Conservation (phyloP, 2,888 invertebrate genomes). For the Polia nebulosa region DNA sequence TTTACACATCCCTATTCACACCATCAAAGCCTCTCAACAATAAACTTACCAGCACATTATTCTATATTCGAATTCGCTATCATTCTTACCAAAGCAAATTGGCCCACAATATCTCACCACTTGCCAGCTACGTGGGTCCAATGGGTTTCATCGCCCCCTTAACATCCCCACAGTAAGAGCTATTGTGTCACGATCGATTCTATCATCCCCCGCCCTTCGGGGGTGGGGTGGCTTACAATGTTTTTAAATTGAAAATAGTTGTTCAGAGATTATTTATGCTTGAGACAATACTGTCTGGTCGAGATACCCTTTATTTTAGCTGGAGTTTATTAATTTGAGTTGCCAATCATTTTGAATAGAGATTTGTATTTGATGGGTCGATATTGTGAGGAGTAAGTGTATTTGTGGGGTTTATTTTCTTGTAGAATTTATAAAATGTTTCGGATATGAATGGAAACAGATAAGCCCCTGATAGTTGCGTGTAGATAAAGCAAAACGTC, state of each 20-base stretch:
- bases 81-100: conserved; percentile 48
- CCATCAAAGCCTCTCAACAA: conserved; percentile 6
- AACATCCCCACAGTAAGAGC: conserved; percentile 55
- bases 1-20: neutral
- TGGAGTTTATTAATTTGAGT: conserved; percentile 43
- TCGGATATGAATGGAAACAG: neutral
- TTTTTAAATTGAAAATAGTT: conserved; percentile 70
- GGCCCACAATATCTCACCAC: conserved; percentile 56
- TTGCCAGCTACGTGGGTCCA: conserved; percentile 40
- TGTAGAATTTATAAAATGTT: neutral
- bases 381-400: conserved; percentile 12
- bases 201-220: conserved; percentile 40
- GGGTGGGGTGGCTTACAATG: conserved; percentile 42
- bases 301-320: conserved; percentile 52
- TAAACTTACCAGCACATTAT: conserved; percentile 25
- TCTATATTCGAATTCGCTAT: conserved; percentile 56
- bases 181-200: conserved; percentile 71
- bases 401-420: neutral
- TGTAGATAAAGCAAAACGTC: too few relatives aligned
- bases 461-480: neutral
- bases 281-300: conserved; percentile 56
- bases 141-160: conserved; percentile 51
- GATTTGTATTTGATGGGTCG: conserved; percentile 21
- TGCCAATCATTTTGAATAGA: conserved; percentile 32
- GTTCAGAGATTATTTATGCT: conserved; percentile 60